phyloP scores from a whole-genome alignment of 2,797 vertebrate species.

The Esox masquinongy region DNA sequence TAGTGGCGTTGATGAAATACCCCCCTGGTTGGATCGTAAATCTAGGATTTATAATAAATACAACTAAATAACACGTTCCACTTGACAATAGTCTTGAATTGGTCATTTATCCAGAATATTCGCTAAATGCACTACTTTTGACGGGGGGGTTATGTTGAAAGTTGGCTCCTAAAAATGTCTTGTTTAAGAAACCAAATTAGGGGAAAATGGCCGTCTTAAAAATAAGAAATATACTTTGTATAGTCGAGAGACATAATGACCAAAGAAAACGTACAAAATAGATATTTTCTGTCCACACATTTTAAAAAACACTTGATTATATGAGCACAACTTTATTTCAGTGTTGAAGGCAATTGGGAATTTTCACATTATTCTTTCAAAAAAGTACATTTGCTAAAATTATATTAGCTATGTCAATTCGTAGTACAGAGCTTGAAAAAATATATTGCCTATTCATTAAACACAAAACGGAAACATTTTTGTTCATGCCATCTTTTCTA shows the following conservation, averaged over 20 bases:
- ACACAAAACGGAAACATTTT: slow-evolving; percentile 25
- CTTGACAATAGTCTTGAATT: slow-evolving; percentile 54
- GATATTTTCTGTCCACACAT: slow-evolving; percentile 16
- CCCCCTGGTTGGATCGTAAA: too few species aligned
- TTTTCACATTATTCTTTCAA: slow-evolving; percentile 25
- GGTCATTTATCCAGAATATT: too few species aligned
- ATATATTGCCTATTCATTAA: slow-evolving; percentile 12
- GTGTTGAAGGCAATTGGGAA: slow-evolving; percentile 25
- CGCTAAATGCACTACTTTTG: slow-evolving; percentile 22
- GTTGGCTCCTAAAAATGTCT: neutral
- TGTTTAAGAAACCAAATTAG: neutral
- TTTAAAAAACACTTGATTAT: slow-evolving; percentile 7
- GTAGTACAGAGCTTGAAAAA: slow-evolving; percentile 8
- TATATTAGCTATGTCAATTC: neutral
- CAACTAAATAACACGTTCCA: slow-evolving; percentile 44
- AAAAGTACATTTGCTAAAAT: slow-evolving; percentile 5
- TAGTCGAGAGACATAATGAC: slow-evolving; percentile 4
- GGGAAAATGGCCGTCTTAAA: neutral
- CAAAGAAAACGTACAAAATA: neutral
- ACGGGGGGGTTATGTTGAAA: neutral
- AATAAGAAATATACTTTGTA: slow-evolving; percentile 8
- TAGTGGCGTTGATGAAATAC: too few species aligned
- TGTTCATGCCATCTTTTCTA: slow-evolving; percentile 17
- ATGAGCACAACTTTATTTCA: slow-evolving; percentile 27
- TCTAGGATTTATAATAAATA: too few species aligned